A percentile compares a stretch with the other conserved stretches of the same genome.
Conservation (phyloP, 1,140 invertebrate species). For the Drosophila tropicalis region DNA sequence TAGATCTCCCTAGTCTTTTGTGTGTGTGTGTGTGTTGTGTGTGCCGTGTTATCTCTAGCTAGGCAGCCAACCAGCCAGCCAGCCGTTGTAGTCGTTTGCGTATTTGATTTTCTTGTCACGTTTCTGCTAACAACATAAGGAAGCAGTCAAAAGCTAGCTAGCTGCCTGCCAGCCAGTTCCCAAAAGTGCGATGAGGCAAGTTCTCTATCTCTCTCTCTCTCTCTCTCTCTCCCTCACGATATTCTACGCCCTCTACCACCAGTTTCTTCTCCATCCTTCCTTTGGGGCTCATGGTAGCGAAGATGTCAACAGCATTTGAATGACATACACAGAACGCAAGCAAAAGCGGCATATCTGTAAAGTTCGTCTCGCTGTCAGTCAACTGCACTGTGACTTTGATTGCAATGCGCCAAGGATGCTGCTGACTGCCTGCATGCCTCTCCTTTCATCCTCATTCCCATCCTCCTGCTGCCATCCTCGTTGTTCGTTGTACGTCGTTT, state of each 20-base stretch:
- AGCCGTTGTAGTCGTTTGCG: constrained; percentile 61
- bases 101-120: constrained; percentile 81
- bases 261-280: too few species aligned
- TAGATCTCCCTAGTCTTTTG: constrained; percentile 18
- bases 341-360: constrained; percentile 49
- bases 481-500: constrained; percentile 3
- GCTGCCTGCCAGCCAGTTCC: constrained; percentile 27
- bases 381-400: constrained; percentile 68
- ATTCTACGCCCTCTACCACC: too few species aligned
- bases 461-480: constrained; percentile 5
- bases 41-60: constrained; percentile 23
- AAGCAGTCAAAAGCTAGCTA: constrained; percentile 73
- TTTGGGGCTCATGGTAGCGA: constrained; percentile 11
- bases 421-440: not conserved
- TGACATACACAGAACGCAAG: constrained; percentile 47
- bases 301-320: constrained; percentile 77
- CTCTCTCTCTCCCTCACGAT: too few species aligned
- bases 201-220: too few species aligned
- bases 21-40: constrained; percentile 27
- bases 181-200: not conserved
- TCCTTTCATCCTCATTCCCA: not conserved
- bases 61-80: not conserved
- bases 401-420: constrained; percentile 76
- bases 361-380: constrained; percentile 71
- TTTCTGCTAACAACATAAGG: constrained; percentile 80